Evolutionary conservation across 1,140 invertebrate species (phyloP).

Genomic region (Mercenaria mercenaria): DNA sequence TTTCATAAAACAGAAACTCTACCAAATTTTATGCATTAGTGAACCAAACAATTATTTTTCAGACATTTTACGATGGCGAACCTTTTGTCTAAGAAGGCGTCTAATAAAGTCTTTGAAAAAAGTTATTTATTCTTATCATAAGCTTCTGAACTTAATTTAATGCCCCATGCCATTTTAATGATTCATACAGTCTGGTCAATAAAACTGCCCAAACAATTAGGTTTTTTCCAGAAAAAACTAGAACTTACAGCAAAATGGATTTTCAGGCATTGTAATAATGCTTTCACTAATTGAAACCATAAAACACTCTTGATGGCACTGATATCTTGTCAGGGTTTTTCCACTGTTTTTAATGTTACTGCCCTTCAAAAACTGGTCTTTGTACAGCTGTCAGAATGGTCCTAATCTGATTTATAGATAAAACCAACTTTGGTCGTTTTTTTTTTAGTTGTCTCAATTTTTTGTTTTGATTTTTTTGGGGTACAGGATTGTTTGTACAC

Average conservation of each 20-base stretch:
- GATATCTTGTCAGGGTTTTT: neutral
- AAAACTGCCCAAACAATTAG: conserved; percentile 64
- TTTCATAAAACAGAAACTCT: conserved; percentile 33
- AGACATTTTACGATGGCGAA: conserved; percentile 29
- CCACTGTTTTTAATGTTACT: conserved; percentile 16
- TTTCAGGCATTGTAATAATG: neutral
- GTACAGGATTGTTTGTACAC: too few relatives aligned
- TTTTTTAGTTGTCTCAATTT: neutral
- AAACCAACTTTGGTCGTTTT: neutral
- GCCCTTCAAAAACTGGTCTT: conserved; percentile 20
- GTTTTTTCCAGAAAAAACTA: conserved; percentile 18
- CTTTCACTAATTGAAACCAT: conserved; percentile 65
- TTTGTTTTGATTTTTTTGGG: too few relatives aligned
- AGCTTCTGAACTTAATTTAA: conserved; percentile 61
- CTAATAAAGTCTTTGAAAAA: conserved; percentile 10
- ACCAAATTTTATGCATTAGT: conserved; percentile 46
- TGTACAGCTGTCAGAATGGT: neutral
- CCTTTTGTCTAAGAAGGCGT: conserved; percentile 9
- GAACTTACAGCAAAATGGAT: conserved; percentile 31
- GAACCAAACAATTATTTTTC: conserved; percentile 56
- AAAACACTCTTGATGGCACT: conserved; percentile 42
- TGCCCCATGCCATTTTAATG: conserved; percentile 61
- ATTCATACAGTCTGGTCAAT: conserved; percentile 31
- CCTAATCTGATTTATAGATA: neutral
- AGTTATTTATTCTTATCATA: conserved; percentile 52